phyloP scores from a whole-genome alignment of 2,888 invertebrate genomes.

The Orthosia incerta region DNA sequence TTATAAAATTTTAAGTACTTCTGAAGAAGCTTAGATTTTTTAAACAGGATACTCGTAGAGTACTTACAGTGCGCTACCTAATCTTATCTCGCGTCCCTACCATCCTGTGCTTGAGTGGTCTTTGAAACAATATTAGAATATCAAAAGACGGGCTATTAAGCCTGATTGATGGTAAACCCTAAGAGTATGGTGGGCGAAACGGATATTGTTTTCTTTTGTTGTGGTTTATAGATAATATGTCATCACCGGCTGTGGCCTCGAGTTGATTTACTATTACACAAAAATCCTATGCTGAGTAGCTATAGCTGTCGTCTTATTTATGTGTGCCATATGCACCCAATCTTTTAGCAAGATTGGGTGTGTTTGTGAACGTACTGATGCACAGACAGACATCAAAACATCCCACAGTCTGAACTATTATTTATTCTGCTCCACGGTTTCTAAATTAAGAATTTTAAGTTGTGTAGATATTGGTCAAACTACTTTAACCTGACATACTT shows the following conservation, averaged over 20 bases:
- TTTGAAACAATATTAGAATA: constrained; percentile 55
- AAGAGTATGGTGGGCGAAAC: background rate
- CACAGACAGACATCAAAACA: no score
- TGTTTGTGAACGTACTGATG: no score
- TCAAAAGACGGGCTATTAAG: constrained; percentile 52
- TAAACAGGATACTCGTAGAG: constrained; percentile 19
- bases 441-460: no score
- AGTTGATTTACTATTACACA: background rate
- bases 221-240: background rate
- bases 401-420: no score
- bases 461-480: no score
- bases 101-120: constrained; percentile 56
- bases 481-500: no score
- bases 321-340: no score
- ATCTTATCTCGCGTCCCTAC: constrained; percentile 34
- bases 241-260: no score
- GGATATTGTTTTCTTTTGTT: constrained; percentile 17
- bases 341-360: no score
- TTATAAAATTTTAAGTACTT: constrained; percentile 7
- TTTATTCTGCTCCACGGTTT: no score
- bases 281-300: no score
- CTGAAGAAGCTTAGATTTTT: constrained; percentile 21
- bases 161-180: constrained; percentile 49
- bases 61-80: constrained; percentile 18
- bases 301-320: no score